Evolutionary conservation across 2,888 invertebrate genomes (phyloP), one percentile per base, ranked within the genome.

Genomic region (Limenitis camilla): DNA sequence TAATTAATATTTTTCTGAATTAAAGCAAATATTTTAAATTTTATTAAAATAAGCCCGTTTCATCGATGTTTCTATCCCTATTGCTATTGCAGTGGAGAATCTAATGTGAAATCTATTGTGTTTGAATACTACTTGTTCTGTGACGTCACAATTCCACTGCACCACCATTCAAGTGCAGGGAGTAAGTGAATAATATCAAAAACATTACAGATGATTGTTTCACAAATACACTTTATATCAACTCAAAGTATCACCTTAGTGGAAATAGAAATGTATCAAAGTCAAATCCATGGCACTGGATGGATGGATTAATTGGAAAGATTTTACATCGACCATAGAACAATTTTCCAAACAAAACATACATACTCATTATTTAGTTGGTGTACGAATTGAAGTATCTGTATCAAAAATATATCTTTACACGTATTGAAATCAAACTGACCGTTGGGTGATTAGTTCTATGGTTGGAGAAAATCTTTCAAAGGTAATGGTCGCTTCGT

Each of bases 81-180:
- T 65, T 68, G 65, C 79, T 82, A 81, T 81, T 82, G 79, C 77
- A 71, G 80, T 81, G 81, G 73, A 67, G 66, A 69, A 66, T 66
- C 72, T 76, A 76, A 62, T 64, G 72, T 75, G 74, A 69, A 64
- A 68, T 67, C 75, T 78, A 76, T 72, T 68, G 75, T 78, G 78
- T 67, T 64, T 46, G 61, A 63, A 65, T 66, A 66, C 79, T 81
- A 81, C 70, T 65, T 70, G 75, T 69, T 58, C 51, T 48, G 43
- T 41, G 61, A 64, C 61, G 54, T 60, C 61, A 60, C 56, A 9
- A 49, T 52, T 30, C 11, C 19, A 38, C 44, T 45, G 53, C 53
- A 49, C 9, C 54, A 64, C 62, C 60, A 62, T 61, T 59, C 3
- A 39, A 19, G 32, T 19, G n/a, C n/a, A n/a, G n/a, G n/a, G n/a